Conservation (phyloP, 2,113 vertebrate genomes). For the Oxyruncus cristatus region DNA sequence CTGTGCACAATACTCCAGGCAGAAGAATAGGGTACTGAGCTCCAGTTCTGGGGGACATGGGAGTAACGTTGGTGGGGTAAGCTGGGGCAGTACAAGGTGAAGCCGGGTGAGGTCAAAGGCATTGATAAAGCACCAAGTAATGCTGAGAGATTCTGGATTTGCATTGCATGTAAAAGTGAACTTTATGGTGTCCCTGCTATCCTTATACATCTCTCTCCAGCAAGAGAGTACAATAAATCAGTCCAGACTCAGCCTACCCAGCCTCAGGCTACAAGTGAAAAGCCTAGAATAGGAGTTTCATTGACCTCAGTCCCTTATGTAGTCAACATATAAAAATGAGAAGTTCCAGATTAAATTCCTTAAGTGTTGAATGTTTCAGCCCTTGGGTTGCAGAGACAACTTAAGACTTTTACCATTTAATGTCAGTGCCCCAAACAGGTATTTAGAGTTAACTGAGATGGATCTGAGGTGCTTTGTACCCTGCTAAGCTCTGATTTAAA, state of each 20-base stretch:
- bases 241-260: neutral
- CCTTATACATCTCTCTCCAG: neutral
- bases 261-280: neutral
- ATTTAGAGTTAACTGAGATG: neutral
- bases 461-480: neutral
- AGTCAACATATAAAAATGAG: neutral
- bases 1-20: neutral
- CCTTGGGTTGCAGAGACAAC: neutral
- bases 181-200: neutral
- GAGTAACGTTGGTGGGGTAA: rapidly evolving
- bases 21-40: neutral
- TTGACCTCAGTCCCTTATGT: neutral
- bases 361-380: neutral
- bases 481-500: neutral
- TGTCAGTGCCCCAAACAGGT: neutral
- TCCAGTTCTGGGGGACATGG: rapidly evolving
- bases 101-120: neutral
- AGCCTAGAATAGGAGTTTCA: neutral
- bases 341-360: neutral
- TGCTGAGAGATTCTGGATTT: neutral
- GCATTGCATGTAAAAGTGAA: neutral
- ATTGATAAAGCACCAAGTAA: neutral
- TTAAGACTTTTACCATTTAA: neutral
- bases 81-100: neutral
- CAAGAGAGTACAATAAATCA: neutral